Conservation (phyloP, 2,888 invertebrate genomes). For the Andrena bicolor region DNA sequence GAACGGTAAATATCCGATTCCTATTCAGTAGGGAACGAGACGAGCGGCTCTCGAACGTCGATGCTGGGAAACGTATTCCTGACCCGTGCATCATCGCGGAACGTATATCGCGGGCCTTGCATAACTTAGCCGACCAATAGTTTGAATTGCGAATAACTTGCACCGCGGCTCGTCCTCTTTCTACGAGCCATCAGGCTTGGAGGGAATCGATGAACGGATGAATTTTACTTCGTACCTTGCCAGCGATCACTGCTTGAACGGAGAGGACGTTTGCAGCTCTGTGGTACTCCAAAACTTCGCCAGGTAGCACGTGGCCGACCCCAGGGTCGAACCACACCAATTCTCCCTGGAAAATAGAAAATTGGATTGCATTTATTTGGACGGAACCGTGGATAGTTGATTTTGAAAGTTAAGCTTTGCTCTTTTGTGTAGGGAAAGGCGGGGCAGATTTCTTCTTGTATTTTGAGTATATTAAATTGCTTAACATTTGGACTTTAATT, state of each 20-base stretch:
- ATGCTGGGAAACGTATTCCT: conserved; percentile 7
- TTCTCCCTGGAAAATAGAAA: conserved; percentile 88
- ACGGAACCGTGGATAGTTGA: neutral
- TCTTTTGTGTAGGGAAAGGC: too few species aligned
- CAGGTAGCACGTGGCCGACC: conserved; percentile 95
- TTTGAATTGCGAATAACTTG: conserved; percentile 43
- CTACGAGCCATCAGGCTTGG: neutral
- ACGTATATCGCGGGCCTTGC: conserved; percentile 45
- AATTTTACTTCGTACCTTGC: conserved; percentile 88
- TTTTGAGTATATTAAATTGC: neutral
- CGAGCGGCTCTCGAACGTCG: conserved; percentile 3
- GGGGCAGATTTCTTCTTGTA: neutral
- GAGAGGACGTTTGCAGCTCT: conserved; percentile 95
- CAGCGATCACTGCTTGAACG: conserved; percentile 94
- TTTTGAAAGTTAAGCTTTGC: neutral
- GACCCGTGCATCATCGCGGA: conserved; percentile 41
- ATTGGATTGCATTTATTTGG: neutral
- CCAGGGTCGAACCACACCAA: conserved; percentile 98
- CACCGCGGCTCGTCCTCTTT: conserved; percentile 23
- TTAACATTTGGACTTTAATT: neutral
- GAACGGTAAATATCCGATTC: conserved; percentile 48
- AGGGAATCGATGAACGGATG: conserved; percentile 8
- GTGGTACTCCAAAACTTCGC: conserved; percentile 96
- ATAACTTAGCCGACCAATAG: conserved; percentile 44
- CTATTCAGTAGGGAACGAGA: conserved; percentile 25